Percentiles rank a stretch among this genome's conserved stretches.
These are phyloP conservation scores for Strix uralensis DNA, from an alignment of 2,113 vertebrate species.

Conservation along the genomic window DNA sequence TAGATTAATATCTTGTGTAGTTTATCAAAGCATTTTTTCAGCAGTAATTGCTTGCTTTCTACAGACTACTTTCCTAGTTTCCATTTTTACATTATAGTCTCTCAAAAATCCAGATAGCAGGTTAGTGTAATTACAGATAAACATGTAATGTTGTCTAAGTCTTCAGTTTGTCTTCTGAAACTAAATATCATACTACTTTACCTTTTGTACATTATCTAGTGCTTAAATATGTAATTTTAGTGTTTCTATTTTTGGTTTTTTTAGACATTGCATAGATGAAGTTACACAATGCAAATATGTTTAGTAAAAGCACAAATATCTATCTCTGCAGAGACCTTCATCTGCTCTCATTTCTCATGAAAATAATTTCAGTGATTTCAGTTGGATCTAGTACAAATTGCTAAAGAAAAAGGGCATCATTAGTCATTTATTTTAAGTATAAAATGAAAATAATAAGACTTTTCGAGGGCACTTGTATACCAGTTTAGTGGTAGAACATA, in stretches of 20 bases:
- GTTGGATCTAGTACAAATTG: neutral
- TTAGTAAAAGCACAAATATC: neutral
- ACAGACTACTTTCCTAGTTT: neutral
- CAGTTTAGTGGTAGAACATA: neutral
- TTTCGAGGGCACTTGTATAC: neutral
- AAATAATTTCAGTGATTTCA: neutral
- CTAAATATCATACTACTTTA: neutral
- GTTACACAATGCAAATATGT: neutral
- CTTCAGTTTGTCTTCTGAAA: neutral
- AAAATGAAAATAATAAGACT: neutral
- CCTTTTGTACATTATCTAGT: neutral
- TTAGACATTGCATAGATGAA: neutral
- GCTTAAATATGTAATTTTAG: neutral
- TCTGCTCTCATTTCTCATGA: neutral
- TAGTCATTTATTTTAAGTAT: neutral
- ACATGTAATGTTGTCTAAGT: neutral
- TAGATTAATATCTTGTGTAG: neutral
- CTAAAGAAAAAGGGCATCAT: neutral
- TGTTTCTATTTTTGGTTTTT: neutral
- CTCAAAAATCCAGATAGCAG: neutral
- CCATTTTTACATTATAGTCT: neutral
- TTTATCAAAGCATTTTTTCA: slow-evolving; percentile 4
- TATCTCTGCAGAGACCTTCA: neutral
- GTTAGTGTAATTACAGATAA: neutral
- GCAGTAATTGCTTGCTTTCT: neutral